phyloP scores from a whole-genome alignment of 2,113 vertebrate species.

The Hippocampus guttulatus region DNA sequence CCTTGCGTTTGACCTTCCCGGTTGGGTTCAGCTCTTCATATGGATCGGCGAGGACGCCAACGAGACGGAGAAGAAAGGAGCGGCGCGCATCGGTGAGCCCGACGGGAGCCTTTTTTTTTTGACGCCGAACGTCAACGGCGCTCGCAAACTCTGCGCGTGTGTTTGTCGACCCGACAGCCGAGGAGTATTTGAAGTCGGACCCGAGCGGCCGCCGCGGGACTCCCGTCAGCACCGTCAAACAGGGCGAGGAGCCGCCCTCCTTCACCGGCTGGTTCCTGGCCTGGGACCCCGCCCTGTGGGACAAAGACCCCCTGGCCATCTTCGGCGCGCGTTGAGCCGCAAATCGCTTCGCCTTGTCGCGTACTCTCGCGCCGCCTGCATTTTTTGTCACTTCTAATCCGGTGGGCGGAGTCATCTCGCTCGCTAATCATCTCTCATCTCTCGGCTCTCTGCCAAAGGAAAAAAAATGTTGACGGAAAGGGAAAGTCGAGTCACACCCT shows the following conservation, averaged over 20 bases:
- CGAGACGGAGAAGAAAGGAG: conserved; percentile 57
- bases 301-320: conserved; percentile 31
- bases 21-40: conserved; percentile 56
- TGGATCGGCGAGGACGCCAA: conserved; percentile 74
- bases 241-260: conserved; percentile 59
- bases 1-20: neutral
- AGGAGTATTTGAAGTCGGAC: conserved; percentile 64
- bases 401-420: neutral
- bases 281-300: conserved; percentile 70
- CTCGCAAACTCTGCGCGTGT: neutral
- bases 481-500: neutral
- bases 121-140: neutral
- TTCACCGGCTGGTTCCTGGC: conserved; percentile 75
- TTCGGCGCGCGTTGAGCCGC: neutral
- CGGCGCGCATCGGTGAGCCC: conserved; percentile 59
- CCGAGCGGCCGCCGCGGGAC: conserved; percentile 56
- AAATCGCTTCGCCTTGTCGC: neutral
- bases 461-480: neutral
- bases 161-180: conserved; percentile 47
- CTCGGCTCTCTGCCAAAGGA: neutral
- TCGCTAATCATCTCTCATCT: neutral
- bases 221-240: conserved; percentile 59
- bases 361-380: neutral
- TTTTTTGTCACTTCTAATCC: neutral
- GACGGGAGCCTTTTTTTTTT: neutral